Percentiles rank a stretch among this genome's conserved stretches.
Evolutionary conservation across 2,888 invertebrate genomes (phyloP).

Genomic region (Protophormia terraenovae): DNA sequence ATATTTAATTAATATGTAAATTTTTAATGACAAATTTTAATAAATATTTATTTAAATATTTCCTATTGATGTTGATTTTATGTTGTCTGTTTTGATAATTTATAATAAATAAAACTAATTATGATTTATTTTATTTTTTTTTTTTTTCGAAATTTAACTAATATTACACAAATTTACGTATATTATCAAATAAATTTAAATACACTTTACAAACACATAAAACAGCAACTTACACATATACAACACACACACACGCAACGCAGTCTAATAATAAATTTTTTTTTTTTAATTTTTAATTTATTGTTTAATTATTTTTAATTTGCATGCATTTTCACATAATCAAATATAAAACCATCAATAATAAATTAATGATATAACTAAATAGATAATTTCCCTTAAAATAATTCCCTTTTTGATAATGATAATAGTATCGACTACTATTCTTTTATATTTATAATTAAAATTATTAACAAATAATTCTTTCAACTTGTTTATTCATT

Average conservation of each 20-base stretch:
- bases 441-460: background rate
- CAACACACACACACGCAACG: background rate
- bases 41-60: background rate
- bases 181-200: background rate
- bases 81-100: background rate
- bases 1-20: background rate
- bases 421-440: no score
- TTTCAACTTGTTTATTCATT: background rate
- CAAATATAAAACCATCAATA: background rate
- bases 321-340: background rate
- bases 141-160: background rate
- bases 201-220: background rate
- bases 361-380: no score
- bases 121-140: background rate
- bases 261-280: no score
- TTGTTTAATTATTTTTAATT: background rate
- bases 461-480: background rate
- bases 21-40: background rate
- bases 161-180: background rate
- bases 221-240: background rate
- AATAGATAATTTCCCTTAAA: no score
- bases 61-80: background rate
- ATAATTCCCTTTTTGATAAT: no score
- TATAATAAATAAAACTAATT: background rate
- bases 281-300: background rate